Base-by-base conservation (phyloP, 2,888 invertebrate species). In the Aplocera efformata region DNA sequence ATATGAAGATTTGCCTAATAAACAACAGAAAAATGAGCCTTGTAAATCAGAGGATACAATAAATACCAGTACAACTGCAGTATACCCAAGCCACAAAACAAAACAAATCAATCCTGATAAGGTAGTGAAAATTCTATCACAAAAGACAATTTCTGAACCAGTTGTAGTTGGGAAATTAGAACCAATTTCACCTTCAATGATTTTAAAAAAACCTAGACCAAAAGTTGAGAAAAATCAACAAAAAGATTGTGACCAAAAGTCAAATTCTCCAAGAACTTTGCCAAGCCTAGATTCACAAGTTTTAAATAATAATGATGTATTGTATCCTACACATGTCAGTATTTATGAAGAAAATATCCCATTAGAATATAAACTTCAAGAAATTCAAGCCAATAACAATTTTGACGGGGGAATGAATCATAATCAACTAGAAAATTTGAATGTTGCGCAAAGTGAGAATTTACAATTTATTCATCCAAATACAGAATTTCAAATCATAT, bases 71-170 rank as follows among this genome's bases (percentile, higher is more conserved):
- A 13, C 10, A 11, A 13, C 7, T 10, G 21, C 10, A 11, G 26
- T 29, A 24, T 35, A 29, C n/a, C 7, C 1, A 8, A 38, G 6
- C 10, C 13, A 5, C 13, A 17, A 5, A 17, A 3, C 13, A 17
- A 17, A 17, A 17, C 7, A 27, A 13, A 30, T 5, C 0, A 32
- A 25, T 6, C 40, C 11, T 38, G 22, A 32, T 38, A 53, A 57
- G 29, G 62, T 67, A 26, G 62, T 85, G 5, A 69, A 53, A 50
- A 84, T 86, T 37, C 48, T 85, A 56, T 82, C 82, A 23, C 76
- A 83, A 50, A 71, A 77, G 50, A 77, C 62, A 44, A 69, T 85
- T 29, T 59, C 55, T 10, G 50, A 67, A 9, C 76, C 77, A 9
- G 38, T 79, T 5, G 35, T 60, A 10, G 10, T 77, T 3, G 51